Base-by-base conservation (phyloP, 2,888 invertebrate genomes). In the Macrostomum cliftonense region DNA sequence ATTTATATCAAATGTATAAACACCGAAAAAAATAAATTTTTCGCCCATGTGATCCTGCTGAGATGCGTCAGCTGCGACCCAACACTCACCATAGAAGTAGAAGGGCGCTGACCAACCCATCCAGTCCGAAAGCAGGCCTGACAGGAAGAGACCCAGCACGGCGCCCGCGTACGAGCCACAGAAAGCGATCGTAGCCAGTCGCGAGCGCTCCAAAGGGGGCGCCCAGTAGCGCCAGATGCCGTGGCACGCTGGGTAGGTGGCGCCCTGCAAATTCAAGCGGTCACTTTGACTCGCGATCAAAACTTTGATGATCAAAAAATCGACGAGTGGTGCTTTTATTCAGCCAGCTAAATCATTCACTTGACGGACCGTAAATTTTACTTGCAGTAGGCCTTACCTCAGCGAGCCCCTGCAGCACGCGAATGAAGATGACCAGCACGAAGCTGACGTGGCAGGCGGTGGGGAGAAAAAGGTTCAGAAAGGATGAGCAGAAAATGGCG, bases 161-260 rank as follows among this genome's bases (percentile, higher is more conserved):
- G 93, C 88, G 20, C 95, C 95, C 1, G 91, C 95, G 67, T 97
- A 97, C 2, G 91, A 93, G 21, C 95, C 95, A 64, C 93, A 93
- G 72, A 97, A 95, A 1, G 97, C 93, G 51, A 97, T 75, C 0
- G 97, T 99, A n/a, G 97, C 97, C 58, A 99, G 74, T 56, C 89
- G 79, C 7, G 93, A 95, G 52, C 95, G 78, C 72, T 97, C 97
- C 65, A 97, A 67, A 1, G 97, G 95, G 11, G 97, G 97, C 1
- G 97, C 93, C 97, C 97, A 99, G 75, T 86, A 86, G 58, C 95
- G 77, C 95, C 95, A 97, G 61, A 99, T 95, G 60, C 97, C 97
- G 68, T 99, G 97, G 71, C 95, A 95, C 2, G 95, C 91, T 53
- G 97, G 97, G 75, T 97, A 97, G 36, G 93, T 95, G 38, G 95